Evolutionary conservation across 92 coral and sea anemone species (phyloP), one percentile per base, ranked within the genome.

Genomic region (Muricea muricata): DNA sequence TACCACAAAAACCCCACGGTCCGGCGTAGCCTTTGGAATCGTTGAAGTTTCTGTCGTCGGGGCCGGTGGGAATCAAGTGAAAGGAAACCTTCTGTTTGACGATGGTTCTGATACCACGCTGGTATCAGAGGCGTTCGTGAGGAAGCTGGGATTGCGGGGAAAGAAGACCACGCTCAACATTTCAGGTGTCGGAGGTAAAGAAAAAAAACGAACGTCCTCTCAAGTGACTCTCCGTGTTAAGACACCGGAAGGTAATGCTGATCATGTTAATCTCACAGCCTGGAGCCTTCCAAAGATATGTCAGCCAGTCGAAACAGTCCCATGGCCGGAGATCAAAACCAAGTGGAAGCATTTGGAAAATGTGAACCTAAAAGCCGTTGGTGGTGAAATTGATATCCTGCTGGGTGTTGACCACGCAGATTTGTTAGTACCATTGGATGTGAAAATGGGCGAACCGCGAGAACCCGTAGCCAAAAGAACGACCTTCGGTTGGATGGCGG

Each of bases 311-410:
- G 82, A 39, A 33, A 56, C 52, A 77, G 70, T 57, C 3, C 69
- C 48, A 20, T 77, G 82, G 82, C 82, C 82, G 18, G 50, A 37
- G 12, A 77, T 77, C 17, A 77, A 77, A 26, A 5, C 28, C 24
- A 57, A 77, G 32, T 77, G 82, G 82, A 54, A 24, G 32, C 82
- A 76, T 54, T 48, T 76, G 29, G 58, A 26, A 65, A 74, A 56
- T 6, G 24, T 77, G 8, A 54, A 77, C 12, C 12, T 77, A 31
- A 33, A 33, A 55, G 28, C 65, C 20, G 41, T 32, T 48, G 66
- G 81, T 75, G 81, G 81, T 50, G 81, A 75, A 50, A 28, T 75
- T 46, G 66, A 75, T 45, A 75, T 75, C 66, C 45, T 75, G 18
- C 66, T 75, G 9, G 81, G 81, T 0, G 26, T 48, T 31, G 81